Base-by-base conservation (phyloP, 2,113 vertebrate genomes). In the Xiphophorus maculatus region DNA sequence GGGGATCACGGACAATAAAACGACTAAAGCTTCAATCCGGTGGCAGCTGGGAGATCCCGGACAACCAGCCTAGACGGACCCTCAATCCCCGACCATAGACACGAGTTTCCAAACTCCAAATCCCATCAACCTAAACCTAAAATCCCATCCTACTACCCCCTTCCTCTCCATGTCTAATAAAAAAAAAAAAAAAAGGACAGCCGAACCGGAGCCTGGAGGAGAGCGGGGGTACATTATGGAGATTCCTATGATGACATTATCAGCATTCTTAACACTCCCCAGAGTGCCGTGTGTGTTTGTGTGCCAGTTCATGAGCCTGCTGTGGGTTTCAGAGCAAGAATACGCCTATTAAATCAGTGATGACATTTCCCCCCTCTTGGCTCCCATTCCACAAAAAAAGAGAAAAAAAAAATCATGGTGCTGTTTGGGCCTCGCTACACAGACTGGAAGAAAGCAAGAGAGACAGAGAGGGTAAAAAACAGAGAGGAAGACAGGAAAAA, bases 211-310 rank as follows among this genome's bases (percentile, higher is more conserved):
- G 89, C 83, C 86, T 64, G 83, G 79, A 84, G 88, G 77, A 88
- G 85, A 88, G 48, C 44, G 11, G 73, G 80, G 66, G 5, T 70
- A 81, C 87, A 88, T 92, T 87, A 90, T 87, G 84, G 90, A 93
- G 86, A 93, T 91, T 90, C 90, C 90, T 84, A 74, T 90, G 85
- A 92, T 91, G 90, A 91, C 91, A 92, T 93, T 87, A 91, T 89
- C 90, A 84, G 83, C 84, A 91, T 90, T 92, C 84, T 87, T 88
- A 78, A 89, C 88, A 83, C 83, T 90, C 90, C 90, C 88, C 81
- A 78, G 84, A 78, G 80, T 76, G 71, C 70, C 40, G 69, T 77
- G 77, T 79, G 61, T 80, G 6, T 73, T 63, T 78, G 44, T 69
- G 40, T n/a, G 5, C 30, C 54, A 65, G 78, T 69, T 73, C 60